Evolutionary conservation across 1,140 invertebrate genomes (phyloP).

Genomic region (Paraescarpia echinospica): DNA sequence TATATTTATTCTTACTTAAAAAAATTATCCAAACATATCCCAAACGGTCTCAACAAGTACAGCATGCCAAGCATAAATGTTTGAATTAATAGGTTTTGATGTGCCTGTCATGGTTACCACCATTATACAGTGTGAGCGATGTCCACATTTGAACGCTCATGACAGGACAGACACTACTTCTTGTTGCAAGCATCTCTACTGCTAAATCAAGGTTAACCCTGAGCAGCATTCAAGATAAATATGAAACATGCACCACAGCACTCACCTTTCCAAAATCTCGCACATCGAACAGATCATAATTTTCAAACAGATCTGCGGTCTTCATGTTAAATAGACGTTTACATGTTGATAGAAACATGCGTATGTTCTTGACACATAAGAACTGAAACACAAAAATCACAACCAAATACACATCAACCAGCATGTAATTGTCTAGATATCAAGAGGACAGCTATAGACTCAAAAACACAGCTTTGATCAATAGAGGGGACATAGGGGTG

Average conservation of each 20-base stretch:
- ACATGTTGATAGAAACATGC: constrained; percentile 85
- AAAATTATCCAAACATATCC: not conserved
- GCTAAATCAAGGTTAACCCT: too few species aligned
- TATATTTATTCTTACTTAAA: too few species aligned
- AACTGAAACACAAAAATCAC: constrained; percentile 69
- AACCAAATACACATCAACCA: not conserved
- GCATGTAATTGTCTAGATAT: not conserved
- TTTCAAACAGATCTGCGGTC: constrained; percentile 88
- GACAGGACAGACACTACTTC: too few species aligned
- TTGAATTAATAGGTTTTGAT: too few species aligned
- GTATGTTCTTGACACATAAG: constrained; percentile 90
- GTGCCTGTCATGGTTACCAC: too few species aligned
- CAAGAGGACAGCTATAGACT: not conserved
- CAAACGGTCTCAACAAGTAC: not conserved
- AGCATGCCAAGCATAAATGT: too few species aligned
- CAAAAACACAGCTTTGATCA: not conserved
- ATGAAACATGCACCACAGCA: not conserved
- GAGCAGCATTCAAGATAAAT: not conserved
- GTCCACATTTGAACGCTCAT: too few species aligned
- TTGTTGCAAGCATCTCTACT: too few species aligned
- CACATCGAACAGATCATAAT: constrained; percentile 88
- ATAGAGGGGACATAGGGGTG: not conserved
- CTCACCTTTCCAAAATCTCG: constrained; percentile 79
- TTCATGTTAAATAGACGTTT: constrained; percentile 77
- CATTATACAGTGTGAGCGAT: not conserved